These are phyloP conservation scores for Diplazon laetatorius DNA, from an alignment of 2,888 invertebrate genomes.

Conservation along the genomic window DNA sequence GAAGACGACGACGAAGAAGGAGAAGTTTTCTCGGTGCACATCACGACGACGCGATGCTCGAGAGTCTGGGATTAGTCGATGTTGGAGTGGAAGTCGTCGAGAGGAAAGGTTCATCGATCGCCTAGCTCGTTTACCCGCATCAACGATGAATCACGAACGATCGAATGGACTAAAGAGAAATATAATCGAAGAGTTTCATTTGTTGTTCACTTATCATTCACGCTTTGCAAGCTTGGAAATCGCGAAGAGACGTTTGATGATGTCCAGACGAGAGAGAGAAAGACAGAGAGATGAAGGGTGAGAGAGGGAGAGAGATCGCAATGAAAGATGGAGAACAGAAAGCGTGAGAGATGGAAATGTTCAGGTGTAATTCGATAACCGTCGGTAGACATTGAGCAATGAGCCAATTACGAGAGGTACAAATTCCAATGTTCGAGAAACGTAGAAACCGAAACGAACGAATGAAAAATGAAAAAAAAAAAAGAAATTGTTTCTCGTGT, in stretches of 20 bases:
- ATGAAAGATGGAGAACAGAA: conserved; percentile 43
- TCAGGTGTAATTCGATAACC: conserved; percentile 76
- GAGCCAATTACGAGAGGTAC: conserved; percentile 77
- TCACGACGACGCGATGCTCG: conserved; percentile 43
- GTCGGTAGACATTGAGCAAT: conserved; percentile 64
- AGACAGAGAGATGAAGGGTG: too few relatives aligned
- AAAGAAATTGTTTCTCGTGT: not conserved
- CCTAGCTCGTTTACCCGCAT: conserved; percentile 75
- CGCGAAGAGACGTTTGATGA: too few relatives aligned
- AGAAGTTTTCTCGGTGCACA: conserved; percentile 21
- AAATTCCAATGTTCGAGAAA: conserved; percentile 69
- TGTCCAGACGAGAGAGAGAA: too few relatives aligned
- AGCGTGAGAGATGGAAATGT: conserved; percentile 74
- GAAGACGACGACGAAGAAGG: not conserved
- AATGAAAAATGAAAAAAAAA: too few relatives aligned
- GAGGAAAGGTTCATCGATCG: conserved; percentile 69
- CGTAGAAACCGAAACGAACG: not conserved
- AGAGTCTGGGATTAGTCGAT: conserved; percentile 64
- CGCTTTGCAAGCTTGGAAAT: too few relatives aligned
- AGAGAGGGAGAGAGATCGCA: too few relatives aligned
- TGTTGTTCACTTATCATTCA: too few relatives aligned
- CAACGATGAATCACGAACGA: conserved; percentile 64
- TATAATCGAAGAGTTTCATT: conserved; percentile 25
- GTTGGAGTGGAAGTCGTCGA: conserved; percentile 55
- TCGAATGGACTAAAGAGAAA: conserved; percentile 45